Evolutionary conservation across 1,140 invertebrate species (phyloP).

Genomic region (Leptonema lineaticorne): DNA sequence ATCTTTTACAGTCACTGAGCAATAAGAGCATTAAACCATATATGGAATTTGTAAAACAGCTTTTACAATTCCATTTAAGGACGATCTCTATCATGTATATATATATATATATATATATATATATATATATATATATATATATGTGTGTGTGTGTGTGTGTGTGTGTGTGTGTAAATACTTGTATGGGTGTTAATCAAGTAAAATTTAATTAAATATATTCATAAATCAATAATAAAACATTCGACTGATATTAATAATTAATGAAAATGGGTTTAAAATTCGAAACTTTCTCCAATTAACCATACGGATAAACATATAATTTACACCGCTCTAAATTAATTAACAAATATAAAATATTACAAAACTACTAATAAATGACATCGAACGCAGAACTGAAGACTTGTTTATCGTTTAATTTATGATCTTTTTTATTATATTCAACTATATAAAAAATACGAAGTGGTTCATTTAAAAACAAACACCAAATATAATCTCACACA

Average conservation of each 20-base stretch:
- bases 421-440: no score
- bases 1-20: not conserved
- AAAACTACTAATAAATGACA: not conserved
- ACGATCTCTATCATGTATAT: not conserved
- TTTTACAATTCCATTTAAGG: slow-evolving; percentile 12
- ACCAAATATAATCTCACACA: not conserved
- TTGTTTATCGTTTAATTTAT: no score
- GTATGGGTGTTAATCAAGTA: not conserved
- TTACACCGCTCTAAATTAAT: no score
- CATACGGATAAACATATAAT: no score
- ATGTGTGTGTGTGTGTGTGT: not conserved
- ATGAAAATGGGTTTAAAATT: no score
- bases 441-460: not conserved
- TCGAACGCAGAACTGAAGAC: no score
- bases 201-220: no score
- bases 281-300: no score
- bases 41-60: slow-evolving; percentile 12
- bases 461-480: not conserved
- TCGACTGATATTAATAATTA: no score
- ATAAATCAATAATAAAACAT: no score
- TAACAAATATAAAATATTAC: slow-evolving; percentile 14
- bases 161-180: slow-evolving; percentile 1
- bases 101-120: not conserved
- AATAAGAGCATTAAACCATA: not conserved
- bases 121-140: not conserved